These are phyloP conservation scores for Artemia sinica DNA, from an alignment of 2,888 invertebrate genomes.

Conservation along the genomic window DNA sequence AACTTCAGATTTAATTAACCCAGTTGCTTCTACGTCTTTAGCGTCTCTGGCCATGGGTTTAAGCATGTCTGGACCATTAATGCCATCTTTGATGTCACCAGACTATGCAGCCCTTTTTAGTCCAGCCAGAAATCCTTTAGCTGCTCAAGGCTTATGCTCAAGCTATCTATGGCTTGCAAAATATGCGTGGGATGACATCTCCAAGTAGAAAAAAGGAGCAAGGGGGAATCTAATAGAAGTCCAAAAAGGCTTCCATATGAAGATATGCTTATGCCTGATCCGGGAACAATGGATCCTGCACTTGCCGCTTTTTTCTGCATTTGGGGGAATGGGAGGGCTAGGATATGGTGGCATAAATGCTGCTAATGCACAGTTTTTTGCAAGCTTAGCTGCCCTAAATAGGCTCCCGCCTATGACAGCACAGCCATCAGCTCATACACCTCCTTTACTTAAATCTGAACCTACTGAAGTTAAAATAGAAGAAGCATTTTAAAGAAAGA, in stretches of 20 bases:
- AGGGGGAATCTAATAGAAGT: neutral
- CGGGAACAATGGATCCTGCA: slow-evolving; percentile 9
- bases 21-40: neutral
- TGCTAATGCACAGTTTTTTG: slow-evolving; percentile 12
- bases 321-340: slow-evolving; percentile 14
- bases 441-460: neutral
- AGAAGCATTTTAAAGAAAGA: neutral
- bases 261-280: slow-evolving; percentile 7
- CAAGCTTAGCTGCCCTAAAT: slow-evolving; percentile 1
- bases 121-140: neutral
- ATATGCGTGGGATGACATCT: slow-evolving; percentile 8
- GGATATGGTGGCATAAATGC: slow-evolving; percentile 4
- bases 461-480: neutral
- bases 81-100: neutral
- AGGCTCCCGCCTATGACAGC: neutral
- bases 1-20: slow-evolving; percentile 6
- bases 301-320: slow-evolving; percentile 12
- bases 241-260: slow-evolving; percentile 3
- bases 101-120: slow-evolving; percentile 3
- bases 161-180: neutral
- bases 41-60: slow-evolving; percentile 11
- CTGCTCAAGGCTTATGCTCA: slow-evolving; percentile 12
- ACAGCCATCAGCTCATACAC: neutral
- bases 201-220: neutral
- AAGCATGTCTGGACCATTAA: neutral